Evolutionary conservation across 1,140 invertebrate genomes (phyloP), one percentile per base, ranked within the genome.

Genomic region (Bombus terrestris): DNA sequence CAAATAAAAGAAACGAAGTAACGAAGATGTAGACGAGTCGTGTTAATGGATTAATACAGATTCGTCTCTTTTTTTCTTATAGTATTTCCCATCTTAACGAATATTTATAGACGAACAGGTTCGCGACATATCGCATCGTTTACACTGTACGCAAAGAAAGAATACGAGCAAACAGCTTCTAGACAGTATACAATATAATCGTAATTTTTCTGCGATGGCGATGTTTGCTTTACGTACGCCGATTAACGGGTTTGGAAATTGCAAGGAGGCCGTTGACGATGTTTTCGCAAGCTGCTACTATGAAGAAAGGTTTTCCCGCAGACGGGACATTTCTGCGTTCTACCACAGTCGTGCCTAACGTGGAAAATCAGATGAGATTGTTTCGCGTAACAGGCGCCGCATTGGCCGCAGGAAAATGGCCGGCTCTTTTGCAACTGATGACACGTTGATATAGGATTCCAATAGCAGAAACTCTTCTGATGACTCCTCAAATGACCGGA

Each of bases 401-500:
- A 94, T 47, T 91, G 91, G 0, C 83, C 77, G 59, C 93, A 94
- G 25, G 91, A 86, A 62, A 88, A 92, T 1, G 93, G 93, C 47
- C 92, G 90, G 62, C 78, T 91, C 10, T 83, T 91, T 41, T 88
- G 88, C 22, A 82, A 79, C 43, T 89, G 90, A 75, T 92, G 92
- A 47, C 90, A 93, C 5, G 82, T 89, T 2, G 93, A 91, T 1
- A 80, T 68, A 1, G 93, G 93, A 66, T 94, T 94, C 78, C 90
- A 92, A 62, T 94, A 93, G 83, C 93, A 94, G 22, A 91, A 89
- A 18, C 78, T 93, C 68, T 90, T 88, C 74, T 92, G 90, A 83
- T 96, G 96, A 6, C 94, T 95, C 25, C 94, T 95, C 62, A 96
- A 88, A 57, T 95, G 95, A 2, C 95, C 95, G 9, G 94, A 95